Evolutionary conservation across 2,888 invertebrate genomes (phyloP).

Genomic region (Clusia tigrina): DNA sequence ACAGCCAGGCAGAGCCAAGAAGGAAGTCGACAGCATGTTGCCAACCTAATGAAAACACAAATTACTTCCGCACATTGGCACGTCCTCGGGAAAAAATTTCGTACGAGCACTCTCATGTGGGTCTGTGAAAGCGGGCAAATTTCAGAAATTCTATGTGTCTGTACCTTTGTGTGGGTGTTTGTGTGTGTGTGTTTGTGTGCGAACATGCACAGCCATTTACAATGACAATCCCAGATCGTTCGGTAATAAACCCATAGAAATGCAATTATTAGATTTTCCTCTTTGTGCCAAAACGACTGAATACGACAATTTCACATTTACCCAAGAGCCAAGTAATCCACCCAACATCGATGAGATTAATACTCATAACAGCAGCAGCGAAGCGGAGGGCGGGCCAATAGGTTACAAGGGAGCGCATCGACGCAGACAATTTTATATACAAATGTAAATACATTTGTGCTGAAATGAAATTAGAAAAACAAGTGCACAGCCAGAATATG

Average conservation of each 20-base stretch:
- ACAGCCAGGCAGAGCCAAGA: not conserved
- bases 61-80: conserved; percentile 61
- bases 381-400: no score
- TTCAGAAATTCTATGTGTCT: not conserved
- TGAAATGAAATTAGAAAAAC: no score
- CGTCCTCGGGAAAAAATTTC: conserved; percentile 41
- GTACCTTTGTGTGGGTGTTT: not conserved
- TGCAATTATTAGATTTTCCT: conserved; percentile 49
- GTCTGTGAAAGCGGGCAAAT: not conserved
- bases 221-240: conserved; percentile 33
- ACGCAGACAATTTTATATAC: no score
- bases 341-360: no score
- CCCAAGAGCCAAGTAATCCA: no score
- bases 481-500: no score
- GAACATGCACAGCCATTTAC: conserved; percentile 20
- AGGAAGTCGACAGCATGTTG: conserved; percentile 36
- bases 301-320: no score
- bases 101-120: not conserved
- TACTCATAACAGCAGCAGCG: no score
- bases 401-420: no score
- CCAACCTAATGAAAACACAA: conserved; percentile 60
- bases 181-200: conserved; percentile 12
- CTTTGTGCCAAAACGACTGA: no score
- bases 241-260: conserved; percentile 46
- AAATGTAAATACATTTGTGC: no score